Evolutionary conservation across 2,888 invertebrate species (phyloP), one percentile per base, ranked within the genome.

Genomic region (Cryptus armator): DNA sequence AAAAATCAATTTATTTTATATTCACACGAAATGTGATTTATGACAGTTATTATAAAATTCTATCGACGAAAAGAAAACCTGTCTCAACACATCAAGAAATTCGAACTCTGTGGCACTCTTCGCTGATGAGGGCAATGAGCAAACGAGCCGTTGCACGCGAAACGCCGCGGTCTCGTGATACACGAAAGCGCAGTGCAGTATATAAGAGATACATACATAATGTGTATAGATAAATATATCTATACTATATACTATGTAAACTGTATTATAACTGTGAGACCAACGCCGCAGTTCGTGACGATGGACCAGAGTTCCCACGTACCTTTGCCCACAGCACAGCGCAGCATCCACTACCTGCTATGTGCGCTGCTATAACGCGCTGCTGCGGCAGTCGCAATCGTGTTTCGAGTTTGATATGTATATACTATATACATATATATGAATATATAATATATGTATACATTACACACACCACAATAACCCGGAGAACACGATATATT

Each of bases 71-170:
- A 37, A 0, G 37, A 37, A 37, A 37, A 37, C 6, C 37, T 9
- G 5, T 37, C 37, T 37, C 37, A 37, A 9, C 37, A 9, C 5
- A 37, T 37, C 67, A 29, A 51, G 29, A 74, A 74, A 78, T 78
- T 78, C 78, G 83, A 62, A 62, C 67, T 75, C 66, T 43, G 82
- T 76, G 76, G 82, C 75, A 37, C 85, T 79, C 85, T 79, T 72
- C 70, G 67, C 75, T 85, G 85, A 85, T 79, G 85, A 85, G 85
- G 85, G 79, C 79, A 85, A 85, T 81, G 85, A 82, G 79, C 71
- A 81, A 85, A 85, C 85, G 79, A 79, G 48, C 71, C 82, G 81
- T 85, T 85, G 85, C 81, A 84, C 81, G 81, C 81, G 74, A 77
- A 67, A 81, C 67, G 19, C 80, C 62, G 62, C 82, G 71, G 71